Base-by-base conservation (phyloP, 92 coral and sea anemone genomes). In the Virgularia gustaviana region DNA sequence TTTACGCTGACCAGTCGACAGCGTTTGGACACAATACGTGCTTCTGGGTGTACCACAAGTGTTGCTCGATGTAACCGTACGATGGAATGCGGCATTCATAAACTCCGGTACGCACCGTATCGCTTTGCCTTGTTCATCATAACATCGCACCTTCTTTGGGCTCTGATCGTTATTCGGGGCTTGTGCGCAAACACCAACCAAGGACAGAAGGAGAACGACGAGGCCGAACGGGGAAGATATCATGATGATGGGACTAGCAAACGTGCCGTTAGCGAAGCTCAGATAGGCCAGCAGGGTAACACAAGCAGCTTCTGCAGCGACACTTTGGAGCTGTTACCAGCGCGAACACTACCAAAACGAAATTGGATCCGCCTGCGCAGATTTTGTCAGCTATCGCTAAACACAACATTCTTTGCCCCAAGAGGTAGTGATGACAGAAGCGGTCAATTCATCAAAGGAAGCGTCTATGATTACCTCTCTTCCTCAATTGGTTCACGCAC, bases 31-130 rank as follows among this genome's bases (percentile, higher is more conserved):
- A 44, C 98, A 92, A 77, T 86, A 92, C 35, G 58, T 85, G 66
- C 86, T 80, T 37, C 86, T 89, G 23, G 92, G 92, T 35, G 62
- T 82, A 16, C 98, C 98, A 39, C 98, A 92, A 45, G 98, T 92
- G 70, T 92, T 89, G 76, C 82, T 92, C n/a, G 96, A 84, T 16
- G 32, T 65, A 52, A 92, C 94, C 34, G 76, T 42, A 61, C 88
- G 90, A 18, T 55, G 65, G 55, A 84, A 89, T 32, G 96, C 98
- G 23, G 98, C 98, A 63, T 92, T 92, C 20, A 84, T 96, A 56
- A 92, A 92, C 44, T 85, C 87, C 3, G 98, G 98, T 83, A 92
- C 90, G 63, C 98, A 92, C 32, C 98, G 78, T 36, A 57, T 75
- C 20, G 90, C 85, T 18, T 45, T 22, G 29, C 12, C 53, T 20